Base-by-base conservation (phyloP, 2,113 vertebrate genomes). In the Gambusia holbrooki region DNA sequence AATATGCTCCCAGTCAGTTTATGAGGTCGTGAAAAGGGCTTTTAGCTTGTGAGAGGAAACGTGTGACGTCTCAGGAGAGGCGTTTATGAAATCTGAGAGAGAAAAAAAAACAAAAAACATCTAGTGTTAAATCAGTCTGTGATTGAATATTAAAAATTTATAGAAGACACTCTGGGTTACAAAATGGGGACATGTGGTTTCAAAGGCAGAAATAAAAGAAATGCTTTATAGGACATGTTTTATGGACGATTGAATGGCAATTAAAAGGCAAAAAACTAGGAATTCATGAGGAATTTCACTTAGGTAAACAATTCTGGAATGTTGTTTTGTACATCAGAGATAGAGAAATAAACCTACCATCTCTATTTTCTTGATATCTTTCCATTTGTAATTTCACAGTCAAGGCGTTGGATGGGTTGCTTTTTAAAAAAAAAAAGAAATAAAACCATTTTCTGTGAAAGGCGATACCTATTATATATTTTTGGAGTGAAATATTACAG, bases 101-200 rank as follows among this genome's bases (percentile, higher is more conserved):
- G 2, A 37, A 10, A 15, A 42, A 15, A 42, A 79, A 73, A 67
- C 0, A 4, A 42, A 42, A 42, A 79, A 68, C 62, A 27, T 42
- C 32, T 25, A 29, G 25, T 12, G 58, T 62, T 62, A 72, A 40
- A 28, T 72, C 70, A 72, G 51, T 32, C 19, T 71, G 0, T 9
- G n/a, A 25, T 27, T 15, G 3, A 15, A 73, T 32, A 48, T 79
- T 68, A 73, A 79, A 61, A 68, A 62, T 62, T 17, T 10, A 73
- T 65, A 73, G 28, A 48, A 64, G 11, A 61, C 30, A 60, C 37
- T 54, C 40, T n/a, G 19, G 7, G 6, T 64, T 64, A 63, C 62
- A 65, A 51, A 73, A 54, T 19, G 40, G n/a, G 69, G 54, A 27
- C 69, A 71, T 27, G 22, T 30, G 45, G 11, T 58, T 54, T 69